Evolutionary conservation across 2,113 vertebrate species (phyloP), one percentile per base, ranked within the genome.

Genomic region (Elachura formosa): DNA sequence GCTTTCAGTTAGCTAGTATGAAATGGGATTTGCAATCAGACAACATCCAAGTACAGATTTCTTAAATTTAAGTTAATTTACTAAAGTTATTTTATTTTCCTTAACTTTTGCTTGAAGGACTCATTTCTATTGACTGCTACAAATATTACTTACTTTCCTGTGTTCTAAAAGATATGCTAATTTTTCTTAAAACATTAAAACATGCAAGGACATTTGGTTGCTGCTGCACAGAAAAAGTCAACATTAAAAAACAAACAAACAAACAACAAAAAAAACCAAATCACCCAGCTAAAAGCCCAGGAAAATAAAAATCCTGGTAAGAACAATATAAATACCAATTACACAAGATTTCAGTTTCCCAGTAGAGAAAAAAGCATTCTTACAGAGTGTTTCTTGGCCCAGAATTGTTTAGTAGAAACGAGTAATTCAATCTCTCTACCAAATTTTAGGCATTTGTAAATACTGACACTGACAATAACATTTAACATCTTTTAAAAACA

Each of bases 1-100:
- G 78, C 43, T 80, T 94, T 90, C 73, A 90, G 82, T 59, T 83
- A 86, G 43, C 78, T 94, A 41, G 85, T 83, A 89, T 83, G 87
- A 96, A 94, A 88, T 52, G 28, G 20, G 72, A 88, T 88, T 63
- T 87, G 84, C 66, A 97, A 63, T 92, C 67, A 92, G 74, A 93
- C 21, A 82, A 79, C 58, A 75, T 72, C 76, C 51, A 94, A 87
- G 71, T 28, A 71, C 56, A 86, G 43, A 79, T 74, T 93, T 95
- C 76, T 85, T 77, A 83, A 76, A 72, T 63, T 64, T 88, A 91
- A 89, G 69, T 80, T 81, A 72, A 68, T 91, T 93, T 84, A 77
- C 66, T 59, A 6, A 76, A 63, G 58, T 83, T 49, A 73, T 59
- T 92, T 85, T 74, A 69, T 80, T 94, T 96, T 94, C 66, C 52